Conservation (phyloP, 2,888 invertebrate species). For the Chloroclystis v-ata region DNA sequence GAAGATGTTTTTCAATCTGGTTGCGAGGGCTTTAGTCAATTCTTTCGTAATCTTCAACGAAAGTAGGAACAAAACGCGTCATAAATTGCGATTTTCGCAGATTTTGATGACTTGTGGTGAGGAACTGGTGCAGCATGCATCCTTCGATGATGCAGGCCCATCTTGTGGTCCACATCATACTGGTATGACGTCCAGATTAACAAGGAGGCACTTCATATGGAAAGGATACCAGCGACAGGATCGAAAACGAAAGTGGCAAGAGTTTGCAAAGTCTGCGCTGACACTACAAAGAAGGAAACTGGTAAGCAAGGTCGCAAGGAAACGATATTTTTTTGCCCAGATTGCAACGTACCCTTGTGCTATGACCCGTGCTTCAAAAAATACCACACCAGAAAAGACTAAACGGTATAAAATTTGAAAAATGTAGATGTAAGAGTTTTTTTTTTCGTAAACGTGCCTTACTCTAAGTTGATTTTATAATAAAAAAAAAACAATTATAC, state of each 20-base stretch:
- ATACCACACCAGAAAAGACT: conserved; percentile 8
- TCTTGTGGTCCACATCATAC: conserved; percentile 3
- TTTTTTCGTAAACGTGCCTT: conserved; percentile 5
- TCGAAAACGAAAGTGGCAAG: conserved; percentile 4
- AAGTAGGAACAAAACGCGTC: conserved; percentile 3
- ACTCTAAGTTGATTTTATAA: conserved; percentile 1
- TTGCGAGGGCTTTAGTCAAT: conserved; percentile 24
- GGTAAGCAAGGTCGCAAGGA: conserved; percentile 12
- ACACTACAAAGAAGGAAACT: conserved; percentile 3
- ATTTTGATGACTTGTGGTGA: conserved; percentile 1
- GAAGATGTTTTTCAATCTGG: conserved; percentile 27
- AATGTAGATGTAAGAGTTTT: conserved; percentile 6
- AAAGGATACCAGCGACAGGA: conserved; percentile 9
- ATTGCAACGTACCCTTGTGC: conserved; percentile 13
- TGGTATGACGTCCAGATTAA: conserved; percentile 3
- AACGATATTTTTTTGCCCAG: conserved; percentile 14
- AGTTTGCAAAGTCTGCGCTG: conserved; percentile 1
- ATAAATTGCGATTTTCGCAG: too few species aligned
- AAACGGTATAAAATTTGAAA: conserved; percentile 6
- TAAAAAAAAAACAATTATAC: conserved; percentile 1
- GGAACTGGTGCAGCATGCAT: background rate
- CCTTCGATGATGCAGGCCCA: background rate
- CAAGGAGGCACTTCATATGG: background rate
- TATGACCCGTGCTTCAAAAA: conserved; percentile 15
- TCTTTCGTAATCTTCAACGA: conserved; percentile 20